Evolutionary conservation across 2,797 vertebrate species (phyloP).

Genomic region (Pipistrellus nathusii): DNA sequence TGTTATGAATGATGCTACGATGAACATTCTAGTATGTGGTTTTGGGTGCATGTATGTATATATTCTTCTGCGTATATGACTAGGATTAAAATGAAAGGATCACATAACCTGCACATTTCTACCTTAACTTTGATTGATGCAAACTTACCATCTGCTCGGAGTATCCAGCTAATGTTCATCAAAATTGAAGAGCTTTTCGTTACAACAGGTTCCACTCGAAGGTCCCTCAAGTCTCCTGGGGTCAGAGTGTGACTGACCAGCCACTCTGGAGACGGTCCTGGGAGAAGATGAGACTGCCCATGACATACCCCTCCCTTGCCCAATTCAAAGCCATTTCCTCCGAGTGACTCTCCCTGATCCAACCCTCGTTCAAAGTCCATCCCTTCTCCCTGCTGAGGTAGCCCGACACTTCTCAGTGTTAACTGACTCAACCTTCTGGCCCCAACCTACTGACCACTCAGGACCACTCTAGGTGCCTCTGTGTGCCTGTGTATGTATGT

Average conservation of each 20-base stretch:
- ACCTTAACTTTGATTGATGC: neutral
- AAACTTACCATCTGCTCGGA: constrained; percentile 89
- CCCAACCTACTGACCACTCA: neutral
- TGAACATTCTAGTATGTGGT: neutral
- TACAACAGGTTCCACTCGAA: constrained; percentile 76
- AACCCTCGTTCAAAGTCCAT: neutral
- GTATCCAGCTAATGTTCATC: constrained; percentile 90
- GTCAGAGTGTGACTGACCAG: rapidly evolving
- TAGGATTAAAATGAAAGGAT: neutral
- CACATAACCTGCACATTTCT: neutral
- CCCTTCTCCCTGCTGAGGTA: neutral
- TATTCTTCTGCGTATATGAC: neutral
- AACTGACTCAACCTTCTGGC: neutral
- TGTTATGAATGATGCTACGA: neutral
- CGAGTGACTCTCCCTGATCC: neutral
- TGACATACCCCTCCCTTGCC: neutral
- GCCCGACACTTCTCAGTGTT: neutral
- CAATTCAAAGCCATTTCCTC: neutral
- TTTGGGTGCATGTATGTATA: neutral
- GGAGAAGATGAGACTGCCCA: constrained; percentile 13
- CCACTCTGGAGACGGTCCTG: constrained; percentile 78
- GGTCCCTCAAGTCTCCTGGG: constrained; percentile 83
- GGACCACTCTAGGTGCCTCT: neutral
- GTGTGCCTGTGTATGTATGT: neutral
- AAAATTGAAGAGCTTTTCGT: constrained; percentile 41